Evolutionary conservation across 2,113 vertebrate genomes (phyloP).

Genomic region (Daphoenositta chrysoptera): DNA sequence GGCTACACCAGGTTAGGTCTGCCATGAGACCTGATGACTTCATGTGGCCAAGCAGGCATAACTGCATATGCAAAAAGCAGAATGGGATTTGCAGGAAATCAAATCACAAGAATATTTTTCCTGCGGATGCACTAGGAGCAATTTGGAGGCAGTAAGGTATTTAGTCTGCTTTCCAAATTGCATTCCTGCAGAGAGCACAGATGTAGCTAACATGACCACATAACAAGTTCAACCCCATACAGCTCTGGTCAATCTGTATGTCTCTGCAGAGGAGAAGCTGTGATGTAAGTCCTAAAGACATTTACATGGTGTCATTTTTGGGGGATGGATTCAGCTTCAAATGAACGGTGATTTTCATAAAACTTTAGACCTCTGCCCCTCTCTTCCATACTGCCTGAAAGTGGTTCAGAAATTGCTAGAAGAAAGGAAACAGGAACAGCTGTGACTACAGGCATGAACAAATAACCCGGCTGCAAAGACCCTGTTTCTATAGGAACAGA

Average conservation of each 20-base stretch:
- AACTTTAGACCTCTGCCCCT: neutral
- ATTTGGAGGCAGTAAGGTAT: neutral
- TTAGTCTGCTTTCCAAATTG: neutral
- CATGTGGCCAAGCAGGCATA: neutral
- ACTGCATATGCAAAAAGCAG: neutral
- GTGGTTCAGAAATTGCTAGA: neutral
- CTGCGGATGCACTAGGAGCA: neutral
- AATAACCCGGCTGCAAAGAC: neutral
- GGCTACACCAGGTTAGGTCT: neutral
- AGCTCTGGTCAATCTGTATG: neutral
- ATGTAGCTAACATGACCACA: neutral
- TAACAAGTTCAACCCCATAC: neutral
- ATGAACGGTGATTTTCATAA: neutral
- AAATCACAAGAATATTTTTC: neutral
- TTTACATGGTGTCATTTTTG: neutral
- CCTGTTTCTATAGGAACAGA: conserved; percentile 57
- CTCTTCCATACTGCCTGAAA: neutral
- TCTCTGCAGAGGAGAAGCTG: neutral
- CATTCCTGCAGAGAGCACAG: neutral
- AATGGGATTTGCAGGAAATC: neutral
- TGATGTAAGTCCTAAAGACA: neutral
- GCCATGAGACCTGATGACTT: neutral
- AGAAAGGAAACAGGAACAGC: neutral
- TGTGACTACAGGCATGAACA: neutral
- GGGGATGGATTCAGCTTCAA: neutral